Evolutionary conservation across 2,113 vertebrate species (phyloP), one percentile per base, ranked within the genome.

Genomic region (Lonchura striata): DNA sequence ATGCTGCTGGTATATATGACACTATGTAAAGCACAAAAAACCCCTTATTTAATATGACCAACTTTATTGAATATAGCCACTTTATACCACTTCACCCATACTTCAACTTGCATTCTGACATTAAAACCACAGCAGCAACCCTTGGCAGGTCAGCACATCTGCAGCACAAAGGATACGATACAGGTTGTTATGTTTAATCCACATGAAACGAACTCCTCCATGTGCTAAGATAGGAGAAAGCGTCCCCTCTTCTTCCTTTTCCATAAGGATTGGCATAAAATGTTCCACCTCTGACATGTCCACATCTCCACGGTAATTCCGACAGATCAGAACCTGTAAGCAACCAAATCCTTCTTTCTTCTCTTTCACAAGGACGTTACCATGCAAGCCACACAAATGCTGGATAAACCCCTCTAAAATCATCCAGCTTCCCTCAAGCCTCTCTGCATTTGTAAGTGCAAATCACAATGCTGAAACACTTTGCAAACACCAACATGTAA

Each of bases 211-310:
- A 53, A 99, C 99, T 3, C 99, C 99, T 3, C 99, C 99, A 0
- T 99, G 99, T 4, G 99, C 98, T 77, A 99, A 97, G 88, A 99
- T 99, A 13, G 99, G 99, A 3, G 99, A 99, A 3, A 99, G 98
- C 0, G 98, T 98, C 19, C 99, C 99, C 93, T 99, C 99, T 56
- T 99, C 99, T 89, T 99, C 99, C 93, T 99, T 99, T 88, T 99
- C 99, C 99, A 99, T 99, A 82, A 99, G 98, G 80, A 99, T 99
- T 5, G 99, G 99, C 99, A 99, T 99, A 93, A 99, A 99, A 94
- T 99, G 99, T 94, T 99, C 99, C 70, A 99, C 99, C 97, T 99
- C 99, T 0, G 99, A 99, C 99, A 99, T 99, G 96, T 99, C 99
- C 98, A 99, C 99, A 96, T 99, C 99, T 3, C 99, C 99, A 0